A percentile compares a stretch with the other conserved stretches of the same genome.
Evolutionary conservation across 2,797 vertebrate genomes (phyloP).

Genomic region (Brotula barbata): DNA sequence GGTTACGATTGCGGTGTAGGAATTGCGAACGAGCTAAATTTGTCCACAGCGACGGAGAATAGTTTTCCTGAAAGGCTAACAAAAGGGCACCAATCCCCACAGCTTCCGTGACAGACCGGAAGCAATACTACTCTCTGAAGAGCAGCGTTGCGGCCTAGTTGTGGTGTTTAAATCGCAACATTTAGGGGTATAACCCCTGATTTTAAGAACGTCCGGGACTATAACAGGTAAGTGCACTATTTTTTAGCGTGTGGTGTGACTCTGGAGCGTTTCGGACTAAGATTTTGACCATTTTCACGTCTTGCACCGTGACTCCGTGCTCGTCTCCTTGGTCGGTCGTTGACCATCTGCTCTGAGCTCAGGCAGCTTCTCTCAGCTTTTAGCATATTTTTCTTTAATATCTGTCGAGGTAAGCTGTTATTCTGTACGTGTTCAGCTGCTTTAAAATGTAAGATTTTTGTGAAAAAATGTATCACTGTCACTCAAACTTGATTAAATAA

Average conservation of each 20-base stretch:
- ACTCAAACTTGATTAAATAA: no score
- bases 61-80: not conserved
- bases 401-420: no score
- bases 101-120: conserved; percentile 43
- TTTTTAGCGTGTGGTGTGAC: fast-evolving
- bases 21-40: fast-evolving
- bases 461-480: no score
- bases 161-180: conserved; percentile 12
- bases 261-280: not conserved
- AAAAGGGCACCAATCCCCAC: not conserved
- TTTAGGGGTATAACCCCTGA: not conserved
- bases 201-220: not conserved
- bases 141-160: not conserved
- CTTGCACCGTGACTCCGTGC: conserved; percentile 7
- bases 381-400: no score
- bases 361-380: no score
- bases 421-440: no score
- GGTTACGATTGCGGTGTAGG: fast-evolving
- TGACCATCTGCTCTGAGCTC: no score
- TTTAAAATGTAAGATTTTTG: no score
- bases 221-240: conserved; percentile 48
- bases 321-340: conserved; percentile 28
- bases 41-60: fast-evolving
- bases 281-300: not conserved
- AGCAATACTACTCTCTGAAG: conserved; percentile 11